Base-by-base conservation (phyloP, 2,113 vertebrate species). In the Sebastes fasciatus region DNA sequence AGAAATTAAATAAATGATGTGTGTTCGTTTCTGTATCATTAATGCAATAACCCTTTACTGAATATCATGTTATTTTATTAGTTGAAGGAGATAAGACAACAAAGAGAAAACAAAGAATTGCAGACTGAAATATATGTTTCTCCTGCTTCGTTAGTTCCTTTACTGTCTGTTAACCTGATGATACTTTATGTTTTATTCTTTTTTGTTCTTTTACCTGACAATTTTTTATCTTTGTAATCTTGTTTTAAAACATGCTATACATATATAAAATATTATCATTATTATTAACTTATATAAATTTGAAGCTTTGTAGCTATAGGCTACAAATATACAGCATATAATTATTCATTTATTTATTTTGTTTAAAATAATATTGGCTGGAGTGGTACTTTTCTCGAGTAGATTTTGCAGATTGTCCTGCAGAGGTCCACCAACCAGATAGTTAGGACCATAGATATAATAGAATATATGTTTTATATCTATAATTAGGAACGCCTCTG, bases 351-450 rank as follows among this genome's bases (percentile, higher is more conserved):
- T 48, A 3, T 10, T 48, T 48, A 52, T 52, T 58, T 6, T 2
- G 11, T 58, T 58, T 26, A 26, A 26, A 26, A 2, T 2, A 26
- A 26, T 34, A 34, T 34, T 66, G 43, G 11, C 13, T 7, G 12
- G 21, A 48, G 6, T 21, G 19, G 11, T 16, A 14, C n/a, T 26
- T 48, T 51, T 51, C n/a, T 23, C 13, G 23, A 19, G n/a, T n/a
- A 34, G 34, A 34, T 34, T 34, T 19, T 48, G 63, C 17, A 68
- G 23, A 46, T 42, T 42, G 52, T 3, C 21, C 74, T 57, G 42
- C 16, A 67, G n/a, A 65, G 13, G 10, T 61, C 19, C 34, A 54
- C 6, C 77, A 79, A 43, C 58, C 67, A 55, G 34, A 34, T 34
- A 4, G 34, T 34, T 34, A 34, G 3, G 34, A 34, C 34, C 34